Evolutionary conservation across 2,888 invertebrate species (phyloP).

Genomic region (Noctuana brunneofusca): DNA sequence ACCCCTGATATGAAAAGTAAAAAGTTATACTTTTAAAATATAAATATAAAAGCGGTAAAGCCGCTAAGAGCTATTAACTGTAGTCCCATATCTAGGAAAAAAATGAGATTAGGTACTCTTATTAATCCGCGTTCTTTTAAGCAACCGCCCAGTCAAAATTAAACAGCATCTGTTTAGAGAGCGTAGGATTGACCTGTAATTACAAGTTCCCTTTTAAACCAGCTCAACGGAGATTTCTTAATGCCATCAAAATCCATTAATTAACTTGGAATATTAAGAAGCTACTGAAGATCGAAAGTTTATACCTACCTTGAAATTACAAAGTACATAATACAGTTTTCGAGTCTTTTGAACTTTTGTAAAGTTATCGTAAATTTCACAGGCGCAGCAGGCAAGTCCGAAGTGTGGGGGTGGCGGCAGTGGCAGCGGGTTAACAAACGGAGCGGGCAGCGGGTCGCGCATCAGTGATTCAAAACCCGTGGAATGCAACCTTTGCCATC

Average conservation of each 20-base stretch:
- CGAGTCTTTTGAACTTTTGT: constrained; percentile 73
- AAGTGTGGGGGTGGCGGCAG: constrained; percentile 58
- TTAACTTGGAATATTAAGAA: constrained; percentile 77
- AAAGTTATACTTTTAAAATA: no score
- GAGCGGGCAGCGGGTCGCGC: constrained; percentile 52
- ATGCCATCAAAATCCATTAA: constrained; percentile 77
- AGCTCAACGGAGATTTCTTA: constrained; percentile 55
- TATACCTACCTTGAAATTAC: constrained; percentile 72
- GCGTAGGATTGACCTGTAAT: constrained; percentile 59
- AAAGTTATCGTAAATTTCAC: constrained; percentile 70
- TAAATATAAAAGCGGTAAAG: no score
- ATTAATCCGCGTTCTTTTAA: no score
- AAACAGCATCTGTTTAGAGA: constrained; percentile 45
- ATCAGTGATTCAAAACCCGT: constrained; percentile 91
- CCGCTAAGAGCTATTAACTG: no score
- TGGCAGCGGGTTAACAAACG: constrained; percentile 54
- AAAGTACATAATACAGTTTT: constrained; percentile 72
- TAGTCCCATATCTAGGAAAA: constrained; percentile 52
- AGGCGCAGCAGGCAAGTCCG: constrained; percentile 71
- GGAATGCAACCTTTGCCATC: constrained; percentile 96
- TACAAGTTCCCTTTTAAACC: constrained; percentile 62
- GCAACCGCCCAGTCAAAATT: constrained; percentile 1
- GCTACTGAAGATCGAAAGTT: constrained; percentile 71
- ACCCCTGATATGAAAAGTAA: no score
- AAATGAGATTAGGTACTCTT: constrained; percentile 28